Percentiles rank a stretch among this genome's conserved stretches.
These are phyloP conservation scores for Marmota flaviventris DNA, from an alignment of 2,113 vertebrate species.

Conservation along the genomic window DNA sequence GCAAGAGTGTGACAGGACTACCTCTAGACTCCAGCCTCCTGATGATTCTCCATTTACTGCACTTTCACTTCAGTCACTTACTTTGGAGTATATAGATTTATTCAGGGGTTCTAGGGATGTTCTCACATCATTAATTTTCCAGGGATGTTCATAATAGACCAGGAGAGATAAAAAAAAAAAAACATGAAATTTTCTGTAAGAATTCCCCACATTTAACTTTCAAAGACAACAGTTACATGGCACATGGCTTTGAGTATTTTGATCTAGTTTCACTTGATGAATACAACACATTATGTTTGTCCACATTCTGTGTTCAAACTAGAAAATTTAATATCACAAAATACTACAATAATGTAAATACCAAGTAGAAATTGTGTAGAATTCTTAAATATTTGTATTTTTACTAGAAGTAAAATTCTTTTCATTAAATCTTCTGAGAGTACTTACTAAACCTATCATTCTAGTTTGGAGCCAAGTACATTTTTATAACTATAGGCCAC, in stretches of 20 bases:
- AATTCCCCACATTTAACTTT: background rate
- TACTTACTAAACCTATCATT: background rate
- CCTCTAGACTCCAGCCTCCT: background rate
- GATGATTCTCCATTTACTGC: background rate
- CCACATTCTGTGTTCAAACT: constrained; percentile 30
- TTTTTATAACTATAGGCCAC: background rate
- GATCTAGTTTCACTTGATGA: constrained; percentile 28
- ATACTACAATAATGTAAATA: constrained; percentile 35
- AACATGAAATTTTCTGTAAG: background rate
- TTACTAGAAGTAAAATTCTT: constrained; percentile 26
- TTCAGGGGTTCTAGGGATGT: background rate
- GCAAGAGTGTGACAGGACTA: background rate
- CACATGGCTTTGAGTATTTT: constrained; percentile 35
- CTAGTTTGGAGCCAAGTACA: background rate
- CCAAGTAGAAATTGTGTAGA: background rate
- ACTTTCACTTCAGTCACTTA: background rate
- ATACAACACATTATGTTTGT: background rate
- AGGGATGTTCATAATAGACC: background rate
- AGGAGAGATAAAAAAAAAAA: background rate
- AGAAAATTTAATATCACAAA: constrained; percentile 46
- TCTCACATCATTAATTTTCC: background rate
- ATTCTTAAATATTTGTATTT: constrained; percentile 53
- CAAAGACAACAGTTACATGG: background rate
- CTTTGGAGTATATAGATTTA: background rate
- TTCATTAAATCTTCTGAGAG: constrained; percentile 3